phyloP scores from a whole-genome alignment of 2,113 vertebrate genomes.

The Channa maculata region DNA sequence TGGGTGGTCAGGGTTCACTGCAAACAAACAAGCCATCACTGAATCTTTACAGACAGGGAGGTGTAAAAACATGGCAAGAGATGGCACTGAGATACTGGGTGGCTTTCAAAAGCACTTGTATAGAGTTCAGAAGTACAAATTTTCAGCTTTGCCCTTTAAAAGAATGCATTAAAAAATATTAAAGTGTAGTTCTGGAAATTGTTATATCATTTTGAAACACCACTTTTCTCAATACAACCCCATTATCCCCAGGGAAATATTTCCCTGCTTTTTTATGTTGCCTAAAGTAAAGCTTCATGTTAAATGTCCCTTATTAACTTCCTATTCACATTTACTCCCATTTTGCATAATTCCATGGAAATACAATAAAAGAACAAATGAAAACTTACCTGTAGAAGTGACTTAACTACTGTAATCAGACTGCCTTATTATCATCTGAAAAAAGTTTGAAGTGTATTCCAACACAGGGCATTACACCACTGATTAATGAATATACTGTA shows the following conservation, averaged over 20 bases:
- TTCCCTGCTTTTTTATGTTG: no score
- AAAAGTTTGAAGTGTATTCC: constrained; percentile 14
- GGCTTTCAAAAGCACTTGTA: constrained; percentile 5
- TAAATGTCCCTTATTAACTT: not conserved
- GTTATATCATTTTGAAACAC: not conserved
- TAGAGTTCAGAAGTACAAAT: not conserved
- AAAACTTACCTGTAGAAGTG: not conserved
- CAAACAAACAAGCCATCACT: constrained; percentile 34
- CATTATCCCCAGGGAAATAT: not conserved
- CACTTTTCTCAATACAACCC: not conserved
- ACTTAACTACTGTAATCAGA: not conserved
- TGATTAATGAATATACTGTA: not conserved
- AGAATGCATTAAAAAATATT: not conserved
- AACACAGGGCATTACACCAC: constrained; percentile 4
- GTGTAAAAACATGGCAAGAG: not conserved
- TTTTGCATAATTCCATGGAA: constrained; percentile 5
- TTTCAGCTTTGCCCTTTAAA: not conserved
- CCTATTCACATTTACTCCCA: constrained; percentile 6
- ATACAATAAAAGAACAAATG: constrained; percentile 8
- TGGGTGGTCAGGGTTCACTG: constrained; percentile 34
- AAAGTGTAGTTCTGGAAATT: not conserved
- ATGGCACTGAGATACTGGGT: not conserved
- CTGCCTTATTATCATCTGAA: constrained; percentile 6
- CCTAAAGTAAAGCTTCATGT: not conserved
- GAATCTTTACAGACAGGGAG: not conserved